Evolutionary conservation across 1,140 invertebrate species (phyloP).

Genomic region (Temnothorax nylanderi): DNA sequence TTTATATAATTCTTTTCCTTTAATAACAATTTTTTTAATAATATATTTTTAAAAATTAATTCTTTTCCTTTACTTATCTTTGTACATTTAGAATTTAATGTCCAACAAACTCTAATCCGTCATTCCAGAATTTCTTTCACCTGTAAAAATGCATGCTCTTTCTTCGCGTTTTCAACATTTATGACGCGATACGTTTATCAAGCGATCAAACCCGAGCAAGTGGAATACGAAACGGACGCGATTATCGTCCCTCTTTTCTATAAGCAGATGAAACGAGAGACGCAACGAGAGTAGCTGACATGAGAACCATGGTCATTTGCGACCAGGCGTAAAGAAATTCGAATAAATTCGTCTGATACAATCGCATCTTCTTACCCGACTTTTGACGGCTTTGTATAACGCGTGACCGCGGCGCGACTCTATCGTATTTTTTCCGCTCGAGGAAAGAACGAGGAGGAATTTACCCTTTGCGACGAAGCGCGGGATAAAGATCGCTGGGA

Average conservation of each 20-base stretch:
- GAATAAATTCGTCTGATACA: slow-evolving; percentile 65
- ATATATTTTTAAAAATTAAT: too few species aligned
- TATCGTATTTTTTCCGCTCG: slow-evolving; percentile 25
- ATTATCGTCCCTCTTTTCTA: slow-evolving; percentile 41
- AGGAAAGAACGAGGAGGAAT: neutral
- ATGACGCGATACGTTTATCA: neutral
- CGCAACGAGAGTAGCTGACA: slow-evolving; percentile 42
- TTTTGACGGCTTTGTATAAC: slow-evolving; percentile 23
- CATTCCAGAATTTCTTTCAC: neutral
- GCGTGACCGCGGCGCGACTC: neutral
- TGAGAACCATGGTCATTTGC: slow-evolving; percentile 31
- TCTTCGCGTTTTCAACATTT: slow-evolving; percentile 4
- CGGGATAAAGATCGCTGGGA: neutral
- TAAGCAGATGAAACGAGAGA: slow-evolving; percentile 66
- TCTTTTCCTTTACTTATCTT: neutral
- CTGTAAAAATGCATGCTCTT: slow-evolving; percentile 27
- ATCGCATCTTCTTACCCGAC: slow-evolving; percentile 28
- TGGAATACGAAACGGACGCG: slow-evolving; percentile 18
- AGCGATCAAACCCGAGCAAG: neutral
- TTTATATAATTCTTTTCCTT: neutral
- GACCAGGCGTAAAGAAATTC: slow-evolving; percentile 48
- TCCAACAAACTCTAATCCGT: neutral
- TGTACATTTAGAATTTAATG: neutral
- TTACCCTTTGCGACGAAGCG: slow-evolving; percentile 16
- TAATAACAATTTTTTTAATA: too few species aligned